phyloP scores from a whole-genome alignment of 2,888 invertebrate species.

The Seira ritae region DNA sequence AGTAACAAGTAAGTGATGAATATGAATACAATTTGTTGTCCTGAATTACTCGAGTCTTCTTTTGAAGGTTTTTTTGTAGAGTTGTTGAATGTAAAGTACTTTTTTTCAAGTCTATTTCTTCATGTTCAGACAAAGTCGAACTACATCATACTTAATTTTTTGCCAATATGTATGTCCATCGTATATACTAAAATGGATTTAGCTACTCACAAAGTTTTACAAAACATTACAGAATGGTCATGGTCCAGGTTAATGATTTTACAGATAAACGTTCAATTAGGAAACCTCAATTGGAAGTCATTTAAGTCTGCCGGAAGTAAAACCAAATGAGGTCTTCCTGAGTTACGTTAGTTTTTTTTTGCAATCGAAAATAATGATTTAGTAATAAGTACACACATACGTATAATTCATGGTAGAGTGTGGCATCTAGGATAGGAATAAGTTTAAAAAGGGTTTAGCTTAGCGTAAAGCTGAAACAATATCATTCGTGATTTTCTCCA shows the following conservation, averaged over 20 bases:
- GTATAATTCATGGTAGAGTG: not conserved
- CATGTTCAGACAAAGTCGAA: no score
- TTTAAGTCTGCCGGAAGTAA: not conserved
- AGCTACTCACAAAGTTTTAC: not conserved
- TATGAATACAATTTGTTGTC: not conserved
- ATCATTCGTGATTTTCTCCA: slow-evolving; percentile 59
- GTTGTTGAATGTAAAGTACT: not conserved
- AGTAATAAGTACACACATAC: not conserved
- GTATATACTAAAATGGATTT: no score
- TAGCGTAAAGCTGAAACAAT: slow-evolving; percentile 56
- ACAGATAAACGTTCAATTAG: not conserved
- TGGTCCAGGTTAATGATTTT: slow-evolving; percentile 11
- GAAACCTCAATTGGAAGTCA: not conserved
- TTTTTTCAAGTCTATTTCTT: no score
- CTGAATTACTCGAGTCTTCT: slow-evolving; percentile 1
- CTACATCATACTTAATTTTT: no score
- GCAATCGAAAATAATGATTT: no score
- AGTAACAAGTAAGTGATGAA: no score
- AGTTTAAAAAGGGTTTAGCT: not conserved
- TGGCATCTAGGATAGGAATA: not conserved
- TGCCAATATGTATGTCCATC: no score
- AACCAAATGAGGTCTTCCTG: slow-evolving; percentile 11
- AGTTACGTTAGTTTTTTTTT: not conserved
- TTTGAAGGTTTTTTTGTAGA: slow-evolving; percentile 4
- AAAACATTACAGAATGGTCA: slow-evolving; percentile 10